Conservation (phyloP, 1,140 invertebrate species). For the Drosophila varians region DNA sequence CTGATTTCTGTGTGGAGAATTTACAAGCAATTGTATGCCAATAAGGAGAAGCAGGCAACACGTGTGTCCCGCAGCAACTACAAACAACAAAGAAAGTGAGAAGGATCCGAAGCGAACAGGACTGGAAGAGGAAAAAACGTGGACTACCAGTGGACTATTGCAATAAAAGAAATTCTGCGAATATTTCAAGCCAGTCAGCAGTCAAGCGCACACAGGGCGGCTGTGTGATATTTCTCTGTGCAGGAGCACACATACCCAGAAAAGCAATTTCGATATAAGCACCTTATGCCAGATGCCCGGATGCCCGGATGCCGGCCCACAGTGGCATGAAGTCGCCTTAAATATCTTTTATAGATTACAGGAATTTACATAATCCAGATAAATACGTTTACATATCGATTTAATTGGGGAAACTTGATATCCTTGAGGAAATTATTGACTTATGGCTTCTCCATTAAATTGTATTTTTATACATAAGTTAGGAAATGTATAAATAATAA, state of each 20-base stretch:
- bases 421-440: background rate
- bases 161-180: slow-evolving; percentile 76
- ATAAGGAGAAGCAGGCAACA: slow-evolving; percentile 67
- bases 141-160: slow-evolving; percentile 58
- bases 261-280: slow-evolving; percentile 74
- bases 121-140: slow-evolving; percentile 29
- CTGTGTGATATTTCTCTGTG: slow-evolving; percentile 53
- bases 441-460: background rate
- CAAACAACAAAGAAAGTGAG: slow-evolving; percentile 13
- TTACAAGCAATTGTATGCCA: slow-evolving; percentile 72
- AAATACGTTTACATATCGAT: background rate
- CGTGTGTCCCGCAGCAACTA: slow-evolving; percentile 47
- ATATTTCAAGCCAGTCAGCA: slow-evolving; percentile 66
- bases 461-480: background rate
- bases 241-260: slow-evolving; percentile 27
- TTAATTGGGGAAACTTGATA: background rate
- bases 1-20: slow-evolving; percentile 65
- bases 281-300: slow-evolving; percentile 62
- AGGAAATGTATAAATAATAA: no score
- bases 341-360: background rate
- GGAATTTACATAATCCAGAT: background rate
- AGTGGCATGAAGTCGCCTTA: slow-evolving; percentile 16
- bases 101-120: background rate
- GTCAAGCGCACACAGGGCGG: slow-evolving; percentile 54
- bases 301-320: slow-evolving; percentile 11